Evolutionary conservation across 2,113 vertebrate species (phyloP).

Genomic region (Cariama cristata): DNA sequence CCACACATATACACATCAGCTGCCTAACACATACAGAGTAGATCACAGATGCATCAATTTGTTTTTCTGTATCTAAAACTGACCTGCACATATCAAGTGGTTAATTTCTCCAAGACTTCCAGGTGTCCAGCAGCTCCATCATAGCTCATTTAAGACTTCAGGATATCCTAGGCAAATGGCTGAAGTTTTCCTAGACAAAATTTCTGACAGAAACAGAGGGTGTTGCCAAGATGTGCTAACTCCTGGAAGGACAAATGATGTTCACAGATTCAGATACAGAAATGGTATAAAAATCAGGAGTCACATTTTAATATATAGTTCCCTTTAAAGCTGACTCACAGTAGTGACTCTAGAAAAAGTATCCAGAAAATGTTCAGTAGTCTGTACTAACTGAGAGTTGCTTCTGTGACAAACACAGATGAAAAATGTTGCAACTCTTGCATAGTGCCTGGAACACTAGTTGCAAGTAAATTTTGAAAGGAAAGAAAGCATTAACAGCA

Average conservation of each 20-base stretch:
- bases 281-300: background rate
- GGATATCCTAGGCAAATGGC: background rate
- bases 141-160: background rate
- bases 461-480: background rate
- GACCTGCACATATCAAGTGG: fast-evolving
- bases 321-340: background rate
- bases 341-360: background rate
- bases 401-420: background rate
- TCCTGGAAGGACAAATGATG: background rate
- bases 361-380: background rate
- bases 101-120: background rate
- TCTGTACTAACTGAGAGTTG: background rate
- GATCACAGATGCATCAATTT: background rate
- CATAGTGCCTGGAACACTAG: background rate
- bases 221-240: background rate
- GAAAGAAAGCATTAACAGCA: background rate
- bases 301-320: background rate
- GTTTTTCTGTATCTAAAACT: background rate
- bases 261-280: background rate
- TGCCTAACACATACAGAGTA: background rate
- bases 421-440: background rate
- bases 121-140: background rate
- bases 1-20: background rate
- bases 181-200: background rate
- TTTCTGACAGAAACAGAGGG: background rate